Base-by-base conservation (phyloP, 1,140 invertebrate species). In the Pseudomyrmex sp. region DNA sequence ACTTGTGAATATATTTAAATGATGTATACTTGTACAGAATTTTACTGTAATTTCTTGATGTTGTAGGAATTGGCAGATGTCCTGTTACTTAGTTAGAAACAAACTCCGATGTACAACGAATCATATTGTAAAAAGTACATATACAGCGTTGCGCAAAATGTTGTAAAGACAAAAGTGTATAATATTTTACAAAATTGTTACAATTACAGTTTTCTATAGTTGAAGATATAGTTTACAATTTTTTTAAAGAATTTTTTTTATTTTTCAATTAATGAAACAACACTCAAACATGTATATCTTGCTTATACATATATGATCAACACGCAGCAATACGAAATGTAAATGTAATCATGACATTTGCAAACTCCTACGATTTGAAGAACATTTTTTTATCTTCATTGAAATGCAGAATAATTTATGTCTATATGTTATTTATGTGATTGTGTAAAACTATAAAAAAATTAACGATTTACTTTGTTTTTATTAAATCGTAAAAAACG, bases 41-140 rank as follows among this genome's bases (percentile, higher is more conserved):
- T 82, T 82, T 75, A 75, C 12, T 18, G 59, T 70, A 50, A 80
- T 35, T 35, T 35, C 44, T 79, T 59, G 20, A 50, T 61, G 50
- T 79, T 18, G 15, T 70, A 70, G 54, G 7, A 72, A 8, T 72
- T 44, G 70, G 26, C 76, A 59, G 76, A 70, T 72, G 20, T 69
- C 20, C 10, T 56, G 10, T 56, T 26, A 23, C 20, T 9, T 56
- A 8, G 46, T 0, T 35, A 48, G 5, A 69, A 20, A 15, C 8
- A 26, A 3, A 48, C 23, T 69, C 44, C 2, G 15, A 61, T 70
- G 44, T 59, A 59, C 44, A 79, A 80, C n/a, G 54, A 80, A 80
- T 5, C 48, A 48, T 61, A 72, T 58, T 66, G 44, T 77, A 68
- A 79, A 20, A 58, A 56, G 59, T 2, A 69, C 8, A 58, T 10